These are phyloP conservation scores for Drosophila mayri DNA, from an alignment of 1,140 invertebrate genomes.

Conservation along the genomic window DNA sequence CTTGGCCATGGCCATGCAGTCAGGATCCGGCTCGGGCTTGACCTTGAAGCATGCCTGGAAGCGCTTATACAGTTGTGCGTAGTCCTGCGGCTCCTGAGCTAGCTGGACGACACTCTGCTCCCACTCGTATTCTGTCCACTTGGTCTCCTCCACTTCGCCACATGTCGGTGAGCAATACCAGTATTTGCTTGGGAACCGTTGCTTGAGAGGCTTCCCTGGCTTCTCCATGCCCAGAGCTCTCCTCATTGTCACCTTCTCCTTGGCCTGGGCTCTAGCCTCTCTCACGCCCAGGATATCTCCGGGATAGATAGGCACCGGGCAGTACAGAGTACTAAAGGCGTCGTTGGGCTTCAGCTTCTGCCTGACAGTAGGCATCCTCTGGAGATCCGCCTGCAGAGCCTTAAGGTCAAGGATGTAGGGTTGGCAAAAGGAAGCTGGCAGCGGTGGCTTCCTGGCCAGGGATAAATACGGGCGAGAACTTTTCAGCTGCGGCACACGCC, in stretches of 20 bases:
- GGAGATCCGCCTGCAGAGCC: constrained; percentile 15
- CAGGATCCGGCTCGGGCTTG: background rate
- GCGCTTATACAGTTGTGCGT: constrained; percentile 54
- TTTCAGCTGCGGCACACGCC: background rate
- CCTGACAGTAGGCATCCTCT: constrained; percentile 38
- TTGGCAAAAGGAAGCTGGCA: background rate
- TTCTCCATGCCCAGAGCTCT: constrained; percentile 1
- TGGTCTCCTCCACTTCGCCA: constrained; percentile 2
- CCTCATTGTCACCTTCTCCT: background rate
- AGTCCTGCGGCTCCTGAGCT: constrained; percentile 36
- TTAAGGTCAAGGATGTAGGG: constrained; percentile 44
- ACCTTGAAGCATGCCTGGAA: constrained; percentile 50
- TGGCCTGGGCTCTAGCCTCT: background rate
- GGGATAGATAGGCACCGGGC: constrained; percentile 2
- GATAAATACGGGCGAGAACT: no score
- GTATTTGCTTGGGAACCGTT: background rate
- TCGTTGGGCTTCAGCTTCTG: constrained; percentile 16
- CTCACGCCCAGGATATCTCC: constrained; percentile 9
- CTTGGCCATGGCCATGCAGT: constrained; percentile 12
- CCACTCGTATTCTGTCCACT: constrained; percentile 57
- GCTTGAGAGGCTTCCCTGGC: background rate
- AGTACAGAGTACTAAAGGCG: constrained; percentile 20
- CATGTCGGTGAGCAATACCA: constrained; percentile 31
- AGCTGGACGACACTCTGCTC: background rate
- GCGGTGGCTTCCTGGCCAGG: background rate